phyloP scores from a whole-genome alignment of 2,113 vertebrate genomes.

The Carassius gibelio region DNA sequence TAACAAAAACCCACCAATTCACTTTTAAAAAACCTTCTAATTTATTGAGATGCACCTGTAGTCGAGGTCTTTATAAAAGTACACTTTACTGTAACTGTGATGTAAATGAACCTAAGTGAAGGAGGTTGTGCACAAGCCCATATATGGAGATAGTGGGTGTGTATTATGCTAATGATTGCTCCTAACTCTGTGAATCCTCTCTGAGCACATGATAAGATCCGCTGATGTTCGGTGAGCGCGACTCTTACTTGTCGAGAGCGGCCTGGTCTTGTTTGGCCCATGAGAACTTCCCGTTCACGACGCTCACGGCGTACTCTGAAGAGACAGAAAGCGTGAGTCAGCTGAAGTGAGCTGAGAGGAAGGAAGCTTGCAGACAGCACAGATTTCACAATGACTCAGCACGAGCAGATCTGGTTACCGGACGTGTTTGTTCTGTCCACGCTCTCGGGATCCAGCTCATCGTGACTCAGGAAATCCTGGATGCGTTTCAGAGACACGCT shows the following conservation, averaged over 20 bases:
- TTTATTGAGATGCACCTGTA: too few relatives aligned
- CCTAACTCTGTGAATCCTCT: too few relatives aligned
- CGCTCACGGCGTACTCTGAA: slow-evolving; percentile 83
- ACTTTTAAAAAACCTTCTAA: too few relatives aligned
- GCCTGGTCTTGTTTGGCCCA: slow-evolving; percentile 85
- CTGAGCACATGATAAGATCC: too few relatives aligned
- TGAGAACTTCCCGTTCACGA: slow-evolving; percentile 85
- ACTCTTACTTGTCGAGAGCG: slow-evolving; percentile 83
- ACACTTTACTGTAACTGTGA: too few relatives aligned
- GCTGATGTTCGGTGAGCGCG: too few relatives aligned
- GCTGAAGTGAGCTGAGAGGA: neutral
- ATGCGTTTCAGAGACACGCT: slow-evolving; percentile 92
- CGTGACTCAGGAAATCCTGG: slow-evolving; percentile 89
- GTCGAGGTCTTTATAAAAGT: too few relatives aligned
- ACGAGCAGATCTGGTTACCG: slow-evolving; percentile 70
- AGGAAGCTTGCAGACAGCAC: neutral
- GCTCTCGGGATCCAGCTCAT: slow-evolving; percentile 86
- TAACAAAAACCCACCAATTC: too few relatives aligned
- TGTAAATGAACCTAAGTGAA: too few relatives aligned
- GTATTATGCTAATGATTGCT: neutral
- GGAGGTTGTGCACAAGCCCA: neutral
- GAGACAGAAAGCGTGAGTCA: slow-evolving; percentile 34
- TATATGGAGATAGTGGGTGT: neutral
- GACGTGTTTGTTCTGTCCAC: slow-evolving; percentile 83
- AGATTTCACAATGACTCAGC: neutral